Conservation (phyloP, 2,888 invertebrate species). For the Eupithecia tripunctaria region DNA sequence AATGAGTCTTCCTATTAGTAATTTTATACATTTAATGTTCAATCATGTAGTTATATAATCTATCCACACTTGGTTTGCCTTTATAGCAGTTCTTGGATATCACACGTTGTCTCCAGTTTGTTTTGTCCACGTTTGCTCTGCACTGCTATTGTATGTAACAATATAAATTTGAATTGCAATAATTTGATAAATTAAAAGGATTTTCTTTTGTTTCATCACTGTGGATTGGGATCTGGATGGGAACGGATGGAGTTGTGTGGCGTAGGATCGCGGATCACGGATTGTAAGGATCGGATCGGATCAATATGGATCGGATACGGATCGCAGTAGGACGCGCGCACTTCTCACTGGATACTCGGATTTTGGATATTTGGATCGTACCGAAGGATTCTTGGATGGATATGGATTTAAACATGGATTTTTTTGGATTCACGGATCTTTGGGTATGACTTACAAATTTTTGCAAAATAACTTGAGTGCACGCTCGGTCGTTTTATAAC, state of each 20-base stretch:
- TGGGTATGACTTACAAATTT: slow-evolving; percentile 81
- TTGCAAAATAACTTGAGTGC: slow-evolving; percentile 79
- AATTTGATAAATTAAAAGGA: slow-evolving; percentile 69
- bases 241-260: slow-evolving; percentile 48
- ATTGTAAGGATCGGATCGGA: slow-evolving; percentile 36
- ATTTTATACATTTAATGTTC: not conserved
- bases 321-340: slow-evolving; percentile 44
- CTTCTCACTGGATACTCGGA: slow-evolving; percentile 45
- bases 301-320: slow-evolving; percentile 38
- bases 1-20: not conserved
- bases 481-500: slow-evolving; percentile 77
- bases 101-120: not conserved
- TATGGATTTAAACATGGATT: slow-evolving; percentile 49
- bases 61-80: not conserved
- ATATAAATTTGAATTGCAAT: slow-evolving; percentile 32
- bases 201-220: slow-evolving; percentile 85
- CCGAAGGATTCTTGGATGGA: slow-evolving; percentile 59
- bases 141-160: slow-evolving; percentile 14
- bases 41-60: not conserved
- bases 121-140: slow-evolving; percentile 25
- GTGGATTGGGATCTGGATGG: slow-evolving; percentile 76
- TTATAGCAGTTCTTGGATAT: not conserved
- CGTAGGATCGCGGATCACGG: slow-evolving; percentile 44
- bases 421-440: slow-evolving; percentile 70
- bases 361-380: slow-evolving; percentile 63